Base-by-base conservation (phyloP, 2,888 invertebrate genomes). In the Caenorhabditis becei region DNA sequence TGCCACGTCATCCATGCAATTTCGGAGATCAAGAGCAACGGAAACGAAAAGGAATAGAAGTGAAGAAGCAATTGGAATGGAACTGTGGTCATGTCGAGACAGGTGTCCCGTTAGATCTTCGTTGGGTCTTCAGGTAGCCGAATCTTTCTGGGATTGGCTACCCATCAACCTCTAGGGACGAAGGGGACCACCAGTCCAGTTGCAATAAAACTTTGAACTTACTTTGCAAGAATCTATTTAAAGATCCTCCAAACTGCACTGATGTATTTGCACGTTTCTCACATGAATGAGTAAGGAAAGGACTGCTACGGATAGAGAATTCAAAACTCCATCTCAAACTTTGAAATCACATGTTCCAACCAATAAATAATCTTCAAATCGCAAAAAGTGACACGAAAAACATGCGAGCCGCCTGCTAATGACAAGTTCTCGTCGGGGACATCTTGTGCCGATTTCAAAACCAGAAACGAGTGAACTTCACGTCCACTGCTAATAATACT, bases 391-490 rank as follows among this genome's bases (percentile, higher is more conserved):
- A 53, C 18, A 47, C 5, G 26, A 62, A 44, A 37, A 62, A 24
- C 14, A 35, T 16, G 20, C 47, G n/a, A 24, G 24, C 0, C 18
- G 70, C 51, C 41, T 70, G 70, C 16, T 51, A 71, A 24, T 72
- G 72, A 72, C 72, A 72, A 63, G 72, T 63, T 56, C 58, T 41
- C 32, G 35, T 32, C 35, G 53, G 18, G 47, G 47, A 47, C 47
- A 47, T 20, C 3, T 10, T 47, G 4, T 47, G 35, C 35, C 2
- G 59, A 59, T 37, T 70, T 70, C 61, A 53, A 70, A 53, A 70
- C 51, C 70, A 70, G 61, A 70, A 70, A 61, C 49, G 20, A 56
- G 18, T 58, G 67, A 69, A 69, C 67, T 69, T 69, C 67, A 69
- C 18, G 16, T 24, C 58, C 67, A 56, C 41, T 67, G n/a, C 67